These are phyloP conservation scores for Takifugu bimaculatus DNA, from an alignment of 2,113 vertebrate species.

Conservation along the genomic window DNA sequence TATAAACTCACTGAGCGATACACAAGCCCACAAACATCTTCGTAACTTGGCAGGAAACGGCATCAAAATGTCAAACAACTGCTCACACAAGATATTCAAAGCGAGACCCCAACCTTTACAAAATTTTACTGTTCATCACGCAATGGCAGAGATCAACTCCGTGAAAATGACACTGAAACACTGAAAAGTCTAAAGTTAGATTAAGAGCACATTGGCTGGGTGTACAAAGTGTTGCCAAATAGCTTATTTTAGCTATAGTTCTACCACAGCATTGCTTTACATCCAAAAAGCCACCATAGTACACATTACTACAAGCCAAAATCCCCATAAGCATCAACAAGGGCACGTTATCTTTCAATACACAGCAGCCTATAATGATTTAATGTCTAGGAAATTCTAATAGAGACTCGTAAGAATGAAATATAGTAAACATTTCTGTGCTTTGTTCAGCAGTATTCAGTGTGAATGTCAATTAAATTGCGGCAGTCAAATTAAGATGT, in stretches of 20 bases:
- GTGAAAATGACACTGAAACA: too few relatives aligned
- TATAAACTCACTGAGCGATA: neutral
- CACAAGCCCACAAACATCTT: conserved; percentile 24
- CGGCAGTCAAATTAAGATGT: neutral
- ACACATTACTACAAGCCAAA: neutral
- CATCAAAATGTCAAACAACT: conserved; percentile 5
- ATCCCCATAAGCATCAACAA: neutral
- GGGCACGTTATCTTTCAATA: neutral
- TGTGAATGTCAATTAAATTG: neutral
- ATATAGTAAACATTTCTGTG: neutral
- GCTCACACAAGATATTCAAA: conserved; percentile 15
- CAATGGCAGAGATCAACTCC: neutral
- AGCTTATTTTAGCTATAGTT: conserved; percentile 7
- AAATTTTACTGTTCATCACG: conserved; percentile 14
- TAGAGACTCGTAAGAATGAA: conserved; percentile 1
- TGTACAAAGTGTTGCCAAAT: conserved; percentile 1
- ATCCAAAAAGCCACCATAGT: conserved; percentile 17
- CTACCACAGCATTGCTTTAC: neutral
- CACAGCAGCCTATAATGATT: conserved; percentile 1
- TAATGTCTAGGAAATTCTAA: too few relatives aligned
- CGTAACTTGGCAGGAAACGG: conserved; percentile 16
- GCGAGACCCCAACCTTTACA: conserved; percentile 20
- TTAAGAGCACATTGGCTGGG: neutral
- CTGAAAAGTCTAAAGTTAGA: conserved; percentile 13
- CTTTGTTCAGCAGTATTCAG: neutral